Evolutionary conservation across 2,797 vertebrate genomes (phyloP).

Genomic region (Erethizon dorsatum): DNA sequence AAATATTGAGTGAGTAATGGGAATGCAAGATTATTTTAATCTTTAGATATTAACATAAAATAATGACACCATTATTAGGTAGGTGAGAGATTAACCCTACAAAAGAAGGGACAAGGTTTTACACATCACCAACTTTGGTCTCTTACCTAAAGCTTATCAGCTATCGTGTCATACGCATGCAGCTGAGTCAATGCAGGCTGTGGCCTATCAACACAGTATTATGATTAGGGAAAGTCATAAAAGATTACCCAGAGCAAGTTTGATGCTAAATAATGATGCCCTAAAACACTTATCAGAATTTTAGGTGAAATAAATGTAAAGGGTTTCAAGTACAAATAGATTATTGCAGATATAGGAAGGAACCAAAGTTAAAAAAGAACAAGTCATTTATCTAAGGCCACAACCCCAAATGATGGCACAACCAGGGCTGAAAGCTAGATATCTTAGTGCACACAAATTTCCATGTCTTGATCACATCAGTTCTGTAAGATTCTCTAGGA

Average conservation of each 20-base stretch:
- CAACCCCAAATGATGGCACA: not conserved
- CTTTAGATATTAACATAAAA: not conserved
- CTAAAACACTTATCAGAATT: not conserved
- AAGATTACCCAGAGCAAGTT: not conserved
- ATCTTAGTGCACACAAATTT: not conserved
- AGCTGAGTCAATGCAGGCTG: not conserved
- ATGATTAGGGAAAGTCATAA: not conserved
- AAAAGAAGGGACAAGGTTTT: not conserved
- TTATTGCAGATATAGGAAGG: not conserved
- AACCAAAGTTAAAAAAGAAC: not conserved
- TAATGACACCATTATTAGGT: not conserved
- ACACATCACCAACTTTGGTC: not conserved
- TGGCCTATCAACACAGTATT: no score
- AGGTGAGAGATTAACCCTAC: not conserved
- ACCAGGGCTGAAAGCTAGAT: not conserved
- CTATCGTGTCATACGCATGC: not conserved
- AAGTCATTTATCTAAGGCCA: not conserved
- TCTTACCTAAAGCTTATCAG: not conserved
- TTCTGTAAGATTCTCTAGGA: not conserved
- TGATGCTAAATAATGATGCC: not conserved
- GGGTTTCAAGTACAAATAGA: not conserved
- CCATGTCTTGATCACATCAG: not conserved
- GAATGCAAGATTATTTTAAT: slow-evolving; percentile 13
- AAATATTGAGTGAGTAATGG: not conserved
- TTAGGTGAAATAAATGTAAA: not conserved